Evolutionary conservation across 2,113 vertebrate species (phyloP).

Genomic region (Fregetta grallaria): DNA sequence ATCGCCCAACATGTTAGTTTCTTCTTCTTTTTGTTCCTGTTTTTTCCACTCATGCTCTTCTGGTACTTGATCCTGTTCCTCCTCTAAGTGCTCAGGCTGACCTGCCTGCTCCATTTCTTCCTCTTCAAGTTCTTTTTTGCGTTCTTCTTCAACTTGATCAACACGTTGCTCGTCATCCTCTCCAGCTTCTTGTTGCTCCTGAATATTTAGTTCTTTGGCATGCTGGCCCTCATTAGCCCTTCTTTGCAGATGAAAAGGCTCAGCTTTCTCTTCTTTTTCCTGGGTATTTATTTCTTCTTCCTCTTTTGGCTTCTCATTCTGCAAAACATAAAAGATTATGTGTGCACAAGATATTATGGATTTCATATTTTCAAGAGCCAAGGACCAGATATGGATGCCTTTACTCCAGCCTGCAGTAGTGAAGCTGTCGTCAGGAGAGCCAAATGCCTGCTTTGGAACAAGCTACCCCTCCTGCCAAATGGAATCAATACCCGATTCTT

Average conservation of each 20-base stretch:
- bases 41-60: slow-evolving; percentile 79
- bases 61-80: slow-evolving; percentile 84
- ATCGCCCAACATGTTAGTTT: slow-evolving; percentile 72
- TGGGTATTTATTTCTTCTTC: neutral
- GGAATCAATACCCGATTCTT: neutral
- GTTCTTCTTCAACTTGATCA: slow-evolving; percentile 77
- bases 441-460: neutral
- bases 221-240: neutral
- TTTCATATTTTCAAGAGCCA: neutral
- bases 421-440: neutral
- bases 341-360: neutral
- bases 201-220: slow-evolving; percentile 33
- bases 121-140: slow-evolving; percentile 83
- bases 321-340: neutral
- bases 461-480: neutral
- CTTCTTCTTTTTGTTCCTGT: slow-evolving; percentile 66
- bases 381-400: neutral
- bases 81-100: slow-evolving; percentile 81
- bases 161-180: slow-evolving; percentile 62
- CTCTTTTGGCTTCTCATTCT: neutral
- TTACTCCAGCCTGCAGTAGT: neutral
- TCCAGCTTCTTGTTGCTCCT: slow-evolving; percentile 59
- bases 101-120: slow-evolving; percentile 89
- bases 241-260: neutral
- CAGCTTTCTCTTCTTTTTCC: neutral